Evolutionary conservation across 2,888 invertebrate species (phyloP), one percentile per base, ranked within the genome.

Genomic region (Tubulanus polymorphus): DNA sequence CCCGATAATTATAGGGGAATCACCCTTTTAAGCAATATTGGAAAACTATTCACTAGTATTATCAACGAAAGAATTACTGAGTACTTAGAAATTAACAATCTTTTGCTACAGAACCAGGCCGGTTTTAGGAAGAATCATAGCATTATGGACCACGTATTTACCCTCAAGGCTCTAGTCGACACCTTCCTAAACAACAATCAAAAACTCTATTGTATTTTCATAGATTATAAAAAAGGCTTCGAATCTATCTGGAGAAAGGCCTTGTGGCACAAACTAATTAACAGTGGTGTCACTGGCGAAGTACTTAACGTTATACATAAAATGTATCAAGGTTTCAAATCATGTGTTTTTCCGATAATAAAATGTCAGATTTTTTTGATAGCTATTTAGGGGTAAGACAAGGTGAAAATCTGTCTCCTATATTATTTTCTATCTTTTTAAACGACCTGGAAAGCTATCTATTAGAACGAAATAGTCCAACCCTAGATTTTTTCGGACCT

Each of bases 121-220:
- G 61, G 61, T 48, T 61, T 58, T 52, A 54, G 51, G 28, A 45
- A 35, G n/a, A 50, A 54, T 15, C 29, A 41, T 35, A 48, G 52
- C 26, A 63, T 59, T 1, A 47, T 54, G n/a, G 63, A 61, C 51
- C 56, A 51, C n/a, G 57, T 63, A 12, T 61, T 63, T 54, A 41
- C 53, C 5, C 37, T 59, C 3, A 37, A 56, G 10, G 25, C 51
- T 18, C 37, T 60, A 6, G 53, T 58, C 15, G 37, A 53, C 35
- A 60, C 46, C 28, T 45, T 55, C 25, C 18, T 57, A 25, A 35
- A 32, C 23, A 50, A 20, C 25, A 41, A 53, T n/a, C 54, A 45
- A 28, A 27, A 45, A 23, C 50, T 54, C n/a, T 56, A 58, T 51
- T 51, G 52, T 30, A 51, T 51, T 25, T 62, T 60, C 49, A 37